A percentile compares a stretch with the other conserved stretches of the same genome.
Conservation (phyloP, 2,888 invertebrate species). For the Lochmaea crataegi region DNA sequence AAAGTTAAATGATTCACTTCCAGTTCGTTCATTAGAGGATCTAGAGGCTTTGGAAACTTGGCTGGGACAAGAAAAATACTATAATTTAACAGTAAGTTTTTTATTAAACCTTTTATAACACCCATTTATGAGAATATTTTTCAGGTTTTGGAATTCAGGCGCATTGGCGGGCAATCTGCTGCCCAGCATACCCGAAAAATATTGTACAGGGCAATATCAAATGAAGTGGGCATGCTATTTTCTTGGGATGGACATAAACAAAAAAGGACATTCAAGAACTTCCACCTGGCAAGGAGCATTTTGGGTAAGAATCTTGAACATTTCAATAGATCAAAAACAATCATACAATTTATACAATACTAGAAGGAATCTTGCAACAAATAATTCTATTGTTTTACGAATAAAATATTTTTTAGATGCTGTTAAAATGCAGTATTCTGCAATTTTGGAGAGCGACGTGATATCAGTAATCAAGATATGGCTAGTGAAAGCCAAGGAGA, state of each 20-base stretch:
- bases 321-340: not conserved
- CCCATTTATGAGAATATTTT: not conserved
- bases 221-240: not conserved
- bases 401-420: conserved; percentile 5
- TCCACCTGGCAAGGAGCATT: not conserved
- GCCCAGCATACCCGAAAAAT: not conserved
- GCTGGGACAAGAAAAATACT: not conserved
- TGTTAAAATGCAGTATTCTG: not conserved
- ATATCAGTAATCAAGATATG: not conserved
- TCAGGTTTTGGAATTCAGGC: not conserved
- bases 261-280: not conserved
- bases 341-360: not conserved
- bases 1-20: not conserved
- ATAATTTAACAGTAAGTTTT: not conserved
- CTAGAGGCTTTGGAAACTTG: not conserved
- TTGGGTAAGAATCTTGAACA: not conserved
- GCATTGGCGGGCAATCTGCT: not conserved
- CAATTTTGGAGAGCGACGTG: not conserved
- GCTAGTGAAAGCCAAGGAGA: not conserved
- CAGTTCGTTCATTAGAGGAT: not conserved
- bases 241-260: not conserved
- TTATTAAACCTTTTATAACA: not conserved
- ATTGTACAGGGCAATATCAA: not conserved
- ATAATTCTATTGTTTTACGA: not conserved
- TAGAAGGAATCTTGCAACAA: not conserved